Base-by-base conservation (phyloP, 2,113 vertebrate genomes). In the Nanger granti region DNA sequence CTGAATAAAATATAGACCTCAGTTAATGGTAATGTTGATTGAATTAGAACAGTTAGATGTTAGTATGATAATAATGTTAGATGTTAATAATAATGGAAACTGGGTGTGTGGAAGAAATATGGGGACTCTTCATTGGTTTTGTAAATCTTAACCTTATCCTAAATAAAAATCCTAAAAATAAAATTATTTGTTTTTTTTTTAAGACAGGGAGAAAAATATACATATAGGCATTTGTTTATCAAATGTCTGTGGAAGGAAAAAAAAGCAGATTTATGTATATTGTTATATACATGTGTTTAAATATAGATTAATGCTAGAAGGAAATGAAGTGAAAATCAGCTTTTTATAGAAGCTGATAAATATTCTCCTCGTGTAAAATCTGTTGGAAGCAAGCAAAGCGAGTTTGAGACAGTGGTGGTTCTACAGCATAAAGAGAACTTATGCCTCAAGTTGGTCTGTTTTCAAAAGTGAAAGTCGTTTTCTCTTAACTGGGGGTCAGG, bases 341-440 rank as follows among this genome's bases (percentile, higher is more conserved):
- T 97, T 96, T 95, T 89, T 80, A 93, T 89, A 44, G 37, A 96
- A 29, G 59, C 24, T 60, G 31, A 66, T 73, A 44, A 93, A 55
- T 20, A 69, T 85, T 96, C 93, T 96, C 26, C 29, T 82, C 22
- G 15, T 37, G 10, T 96, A 79, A 96, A 94, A 26, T 41, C 91
- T 93, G 34, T 85, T 94, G 69, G 37, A 97, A 97, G 80, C 52
- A 62, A 76, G 41, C 44, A 95, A 55, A 26, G 31, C 84, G 59
- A 94, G 57, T 96, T 96, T 93, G 41, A 87, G 49, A 22, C n/a
- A 83, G 2, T 95, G 62, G 7, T 90, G 14, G 22, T 96, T 73
- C 34, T 88, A 17, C n/a, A 37, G 28, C 47, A 22, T 60, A 2
- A 79, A 37, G 69, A 94, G 47, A 84, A 87, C 26, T 7, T 41